Evolutionary conservation across 1,140 invertebrate genomes (phyloP), one percentile per base, ranked within the genome.

Genomic region (Drosophila prosaltans): DNA sequence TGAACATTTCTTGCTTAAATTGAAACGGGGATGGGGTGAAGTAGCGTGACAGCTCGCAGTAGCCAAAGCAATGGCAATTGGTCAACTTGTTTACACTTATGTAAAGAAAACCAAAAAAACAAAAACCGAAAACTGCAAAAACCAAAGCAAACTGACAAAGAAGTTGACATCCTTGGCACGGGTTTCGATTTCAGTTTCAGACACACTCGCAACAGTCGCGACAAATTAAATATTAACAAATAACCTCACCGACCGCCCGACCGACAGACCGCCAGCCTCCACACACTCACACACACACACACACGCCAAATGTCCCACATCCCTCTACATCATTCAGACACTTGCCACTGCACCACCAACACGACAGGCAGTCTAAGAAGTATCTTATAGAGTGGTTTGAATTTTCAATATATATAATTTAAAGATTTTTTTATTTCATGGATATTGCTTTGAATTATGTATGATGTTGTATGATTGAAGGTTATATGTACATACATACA

Each of bases 91-190:
- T 65, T 65, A 40, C 48, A 26, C 32, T n/a, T 55, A 54, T 51
- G 45, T 51, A 51, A 48, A 30, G 45, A n/a, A 65, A 65, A 48
- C 45, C 48, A n/a, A 65, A 65, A 65, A 61, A 8, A 41, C 28
- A 61, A 63, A 40, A 60, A 32, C 32, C 11, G 36, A 11, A 60
- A 32, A 24, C 16, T 6, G 32, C 3, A 60, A 39, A 10, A 48
- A 28, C 39, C 1, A 24, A 28, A 48, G 32, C 30, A 30, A 57
- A 36, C 48, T 72, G 51, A 69, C 60, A 65, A 83, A 88, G 84
- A 89, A 88, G 84, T 88, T 88, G 84, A 88, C 80, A 89, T 89
- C 84, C 84, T 88, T 88, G 84, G 80, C 74, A 85, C 69, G 60
- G 55, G 81, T 71, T 78, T 83, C 65, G 55, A 65, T 80, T 84